phyloP scores from a whole-genome alignment of 2,797 vertebrate genomes.

The Xenentodon cancila region DNA sequence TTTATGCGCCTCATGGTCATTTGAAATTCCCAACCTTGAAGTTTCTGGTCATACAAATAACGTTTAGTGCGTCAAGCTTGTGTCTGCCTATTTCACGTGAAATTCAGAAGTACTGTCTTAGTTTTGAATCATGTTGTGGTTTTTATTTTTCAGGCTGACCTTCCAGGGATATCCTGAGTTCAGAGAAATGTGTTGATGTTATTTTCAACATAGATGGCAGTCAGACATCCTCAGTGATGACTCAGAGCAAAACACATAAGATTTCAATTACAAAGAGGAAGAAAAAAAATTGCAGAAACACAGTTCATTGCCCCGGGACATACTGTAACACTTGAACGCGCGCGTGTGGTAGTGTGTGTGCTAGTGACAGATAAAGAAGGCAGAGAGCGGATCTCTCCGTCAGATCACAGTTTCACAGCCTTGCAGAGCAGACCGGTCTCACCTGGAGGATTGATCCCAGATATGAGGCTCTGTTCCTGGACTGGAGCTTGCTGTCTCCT shows the following conservation, averaged over 20 bases:
- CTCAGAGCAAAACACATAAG: conserved; percentile 49
- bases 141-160: neutral
- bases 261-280: conserved; percentile 35
- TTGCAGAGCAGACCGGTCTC: conserved; percentile 32
- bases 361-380: conserved; percentile 73
- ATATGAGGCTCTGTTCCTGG: conserved; percentile 71
- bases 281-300: conserved; percentile 21
- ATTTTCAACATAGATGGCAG: conserved; percentile 20
- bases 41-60: neutral
- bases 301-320: conserved; percentile 69
- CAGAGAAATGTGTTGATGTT: neutral
- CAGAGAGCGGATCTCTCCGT: conserved; percentile 38
- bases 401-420: conserved; percentile 52
- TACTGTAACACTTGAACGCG: conserved; percentile 46
- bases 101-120: neutral
- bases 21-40: too few species aligned
- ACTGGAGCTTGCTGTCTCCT: conserved; percentile 45
- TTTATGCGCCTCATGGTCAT: too few species aligned
- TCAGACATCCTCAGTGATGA: conserved; percentile 26
- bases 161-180: conserved; percentile 33
- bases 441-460: conserved; percentile 48
- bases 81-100: neutral
- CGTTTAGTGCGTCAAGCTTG: neutral
- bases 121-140: neutral
- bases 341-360: conserved; percentile 37